A percentile compares a stretch with the other conserved stretches of the same genome.
Conservation (phyloP, 2,113 vertebrate species). For the Thalassoma bifasciatum region DNA sequence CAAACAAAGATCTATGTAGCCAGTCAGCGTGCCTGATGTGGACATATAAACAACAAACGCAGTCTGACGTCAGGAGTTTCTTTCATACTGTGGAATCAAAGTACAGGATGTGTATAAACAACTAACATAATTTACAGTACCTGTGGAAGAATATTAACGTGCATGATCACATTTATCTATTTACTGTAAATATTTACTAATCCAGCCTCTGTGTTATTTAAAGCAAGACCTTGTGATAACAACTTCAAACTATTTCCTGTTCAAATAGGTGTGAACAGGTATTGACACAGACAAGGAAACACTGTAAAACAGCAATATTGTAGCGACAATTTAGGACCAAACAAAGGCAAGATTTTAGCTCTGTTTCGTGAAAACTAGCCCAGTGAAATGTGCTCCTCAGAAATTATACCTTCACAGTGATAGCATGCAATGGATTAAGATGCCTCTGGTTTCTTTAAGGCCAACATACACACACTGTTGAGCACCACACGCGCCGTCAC, state of each 20-base stretch:
- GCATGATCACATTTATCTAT: no score
- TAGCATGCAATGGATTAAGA: not conserved
- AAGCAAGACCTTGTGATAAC: not conserved
- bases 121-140: not conserved
- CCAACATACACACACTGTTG: not conserved
- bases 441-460: not conserved
- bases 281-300: conserved; percentile 1
- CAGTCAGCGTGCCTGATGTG: conserved; percentile 23
- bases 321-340: not conserved
- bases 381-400: not conserved
- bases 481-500: not conserved
- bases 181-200: no score
- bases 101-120: not conserved
- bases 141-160: not conserved
- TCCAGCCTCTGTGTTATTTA: not conserved
- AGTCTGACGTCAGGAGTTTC: not conserved
- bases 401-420: not conserved
- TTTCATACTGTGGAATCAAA: not conserved
- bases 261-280: not conserved
- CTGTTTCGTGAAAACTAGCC: not conserved
- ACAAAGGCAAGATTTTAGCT: not conserved
- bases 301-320: not conserved
- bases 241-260: not conserved
- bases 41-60: conserved; percentile 35
- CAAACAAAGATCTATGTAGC: conserved; percentile 52